A percentile compares a stretch with the other conserved stretches of the same genome.
Evolutionary conservation across 2,113 vertebrate genomes (phyloP).

Genomic region (Pica pica): DNA sequence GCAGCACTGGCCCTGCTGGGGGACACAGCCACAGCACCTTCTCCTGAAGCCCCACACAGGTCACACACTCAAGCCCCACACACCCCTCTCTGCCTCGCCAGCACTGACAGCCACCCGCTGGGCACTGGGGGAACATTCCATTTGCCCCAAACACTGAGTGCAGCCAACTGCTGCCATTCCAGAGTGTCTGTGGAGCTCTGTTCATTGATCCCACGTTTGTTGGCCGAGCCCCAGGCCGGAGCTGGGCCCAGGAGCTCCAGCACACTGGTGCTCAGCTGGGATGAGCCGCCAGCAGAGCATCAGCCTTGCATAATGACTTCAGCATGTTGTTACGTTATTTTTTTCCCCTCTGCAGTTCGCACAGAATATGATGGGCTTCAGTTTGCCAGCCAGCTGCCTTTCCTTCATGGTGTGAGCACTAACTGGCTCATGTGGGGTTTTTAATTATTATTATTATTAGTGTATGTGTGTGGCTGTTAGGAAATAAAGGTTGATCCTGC

Average conservation of each 20-base stretch:
- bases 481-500: not conserved
- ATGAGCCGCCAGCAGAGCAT: not conserved
- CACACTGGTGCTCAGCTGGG: not conserved
- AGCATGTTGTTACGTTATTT: not conserved
- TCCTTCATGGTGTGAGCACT: not conserved
- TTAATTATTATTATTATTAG: not conserved
- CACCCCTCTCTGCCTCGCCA: not conserved
- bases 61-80: not conserved
- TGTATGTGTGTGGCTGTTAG: not conserved
- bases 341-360: not conserved
- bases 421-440: not conserved
- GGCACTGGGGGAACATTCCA: accelerated
- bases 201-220: not conserved
- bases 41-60: not conserved
- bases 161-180: accelerated
- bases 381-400: not conserved
- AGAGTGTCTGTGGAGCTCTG: not conserved
- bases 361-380: not conserved
- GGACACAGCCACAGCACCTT: not conserved
- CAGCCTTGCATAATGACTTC: not conserved
- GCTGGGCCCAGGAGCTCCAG: not conserved
- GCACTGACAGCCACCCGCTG: not conserved
- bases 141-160: not conserved
- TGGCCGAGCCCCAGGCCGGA: not conserved
- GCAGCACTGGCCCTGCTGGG: not conserved